Percentiles rank a stretch among this genome's conserved stretches.
Conservation (phyloP, 2,888 invertebrate genomes). For the Campopleginae sp. region DNA sequence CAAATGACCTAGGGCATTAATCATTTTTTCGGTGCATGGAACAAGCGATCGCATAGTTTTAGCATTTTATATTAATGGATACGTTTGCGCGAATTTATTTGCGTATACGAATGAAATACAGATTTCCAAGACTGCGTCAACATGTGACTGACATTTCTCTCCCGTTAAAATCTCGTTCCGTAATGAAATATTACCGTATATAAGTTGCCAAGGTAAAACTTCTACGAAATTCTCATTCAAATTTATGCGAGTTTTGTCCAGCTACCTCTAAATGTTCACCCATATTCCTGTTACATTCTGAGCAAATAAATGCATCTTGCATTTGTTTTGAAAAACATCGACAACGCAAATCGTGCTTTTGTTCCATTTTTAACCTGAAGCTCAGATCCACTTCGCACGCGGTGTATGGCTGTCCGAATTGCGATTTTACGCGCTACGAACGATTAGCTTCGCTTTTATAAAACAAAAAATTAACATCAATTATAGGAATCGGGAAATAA, state of each 20-base stretch:
- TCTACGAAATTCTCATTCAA: background rate
- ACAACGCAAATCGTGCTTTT: background rate
- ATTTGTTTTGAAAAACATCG: background rate
- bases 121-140: background rate
- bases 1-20: slow-evolving; percentile 4
- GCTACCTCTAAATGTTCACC: background rate
- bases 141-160: slow-evolving; percentile 23
- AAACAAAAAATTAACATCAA: background rate
- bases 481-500: background rate
- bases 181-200: background rate
- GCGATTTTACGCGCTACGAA: too few relatives aligned
- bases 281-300: background rate
- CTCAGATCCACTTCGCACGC: background rate
- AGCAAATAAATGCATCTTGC: background rate
- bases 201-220: background rate
- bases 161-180: background rate
- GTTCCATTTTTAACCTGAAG: background rate
- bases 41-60: background rate
- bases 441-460: background rate
- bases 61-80: background rate
- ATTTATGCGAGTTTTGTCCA: slow-evolving; percentile 1
- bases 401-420: background rate
- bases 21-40: slow-evolving; percentile 17
- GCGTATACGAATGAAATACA: background rate
- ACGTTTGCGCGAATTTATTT: background rate